Percentiles rank a stretch among this genome's conserved stretches.
phyloP scores from a whole-genome alignment of 2,888 invertebrate species.

The Neocrepidodera transversa region DNA sequence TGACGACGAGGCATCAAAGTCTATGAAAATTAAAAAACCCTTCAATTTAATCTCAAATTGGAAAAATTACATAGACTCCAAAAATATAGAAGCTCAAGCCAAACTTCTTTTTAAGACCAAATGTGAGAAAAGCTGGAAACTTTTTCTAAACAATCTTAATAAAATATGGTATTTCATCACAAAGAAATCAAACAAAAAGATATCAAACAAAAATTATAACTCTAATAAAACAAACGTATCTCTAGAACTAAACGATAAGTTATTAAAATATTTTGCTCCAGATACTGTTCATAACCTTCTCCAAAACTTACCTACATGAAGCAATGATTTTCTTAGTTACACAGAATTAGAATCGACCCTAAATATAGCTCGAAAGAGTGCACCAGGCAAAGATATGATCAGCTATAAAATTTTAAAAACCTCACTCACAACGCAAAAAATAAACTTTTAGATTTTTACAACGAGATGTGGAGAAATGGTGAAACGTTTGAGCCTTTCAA shows the following conservation, averaged over 20 bases:
- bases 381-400: too few relatives aligned
- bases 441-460: too few relatives aligned
- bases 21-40: conserved; percentile 1
- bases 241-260: conserved; percentile 1
- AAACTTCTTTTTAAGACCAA: conserved; percentile 1
- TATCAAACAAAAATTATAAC: conserved; percentile 1
- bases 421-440: too few relatives aligned
- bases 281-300: conserved; percentile 4
- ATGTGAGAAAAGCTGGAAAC: conserved; percentile 2
- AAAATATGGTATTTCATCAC: conserved; percentile 1
- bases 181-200: conserved; percentile 14
- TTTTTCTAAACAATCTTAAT: neutral
- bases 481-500: too few relatives aligned
- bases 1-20: neutral
- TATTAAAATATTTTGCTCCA: conserved; percentile 7
- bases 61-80: conserved; percentile 8
- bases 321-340: too few relatives aligned
- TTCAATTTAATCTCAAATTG: neutral
- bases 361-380: conserved; percentile 7
- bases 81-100: neutral
- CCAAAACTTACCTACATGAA: neutral
- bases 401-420: conserved; percentile 13
- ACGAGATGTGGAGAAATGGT: neutral
- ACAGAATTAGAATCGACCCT: conserved; percentile 9
- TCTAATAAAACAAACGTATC: neutral